A percentile compares a stretch with the other conserved stretches of the same genome.
phyloP scores from a whole-genome alignment of 1,140 invertebrate genomes.

The Danaus plexippus region DNA sequence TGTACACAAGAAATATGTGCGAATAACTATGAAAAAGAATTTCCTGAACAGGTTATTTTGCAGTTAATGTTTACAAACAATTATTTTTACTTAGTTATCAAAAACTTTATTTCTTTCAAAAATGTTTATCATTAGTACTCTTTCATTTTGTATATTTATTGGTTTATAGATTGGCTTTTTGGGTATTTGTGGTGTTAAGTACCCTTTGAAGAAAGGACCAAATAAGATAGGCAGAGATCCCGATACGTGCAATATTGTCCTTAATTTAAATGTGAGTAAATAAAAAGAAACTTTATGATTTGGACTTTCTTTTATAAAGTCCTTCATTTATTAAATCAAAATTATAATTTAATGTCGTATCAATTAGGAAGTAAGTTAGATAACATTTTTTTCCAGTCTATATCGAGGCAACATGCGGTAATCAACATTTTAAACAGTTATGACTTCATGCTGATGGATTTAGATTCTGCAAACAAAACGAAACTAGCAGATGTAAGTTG shows the following conservation, averaged over 20 bases:
- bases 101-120: not conserved
- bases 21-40: conserved; percentile 26
- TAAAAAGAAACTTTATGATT: conserved; percentile 4
- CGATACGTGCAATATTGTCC: conserved; percentile 45
- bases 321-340: not conserved
- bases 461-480: conserved; percentile 60
- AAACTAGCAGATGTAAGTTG: conserved; percentile 52
- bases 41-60: conserved; percentile 39
- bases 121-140: not conserved
- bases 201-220: conserved; percentile 47
- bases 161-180: conserved; percentile 52
- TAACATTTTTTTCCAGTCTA: conserved; percentile 37
- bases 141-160: conserved; percentile 11
- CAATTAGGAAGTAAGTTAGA: not conserved
- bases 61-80: conserved; percentile 13
- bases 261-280: conserved; percentile 51
- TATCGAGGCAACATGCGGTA: conserved; percentile 62
- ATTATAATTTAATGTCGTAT: conserved; percentile 6
- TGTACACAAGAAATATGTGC: conserved; percentile 44
- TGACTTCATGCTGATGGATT: conserved; percentile 57
- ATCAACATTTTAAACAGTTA: conserved; percentile 49
- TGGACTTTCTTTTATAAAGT: not conserved
- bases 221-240: conserved; percentile 63
- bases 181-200: conserved; percentile 51
- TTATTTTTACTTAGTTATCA: too few species aligned